Percentiles rank a stretch among this genome's conserved stretches.
Evolutionary conservation across 2,797 vertebrate species (phyloP).

Genomic region (Naso thynnoides): DNA sequence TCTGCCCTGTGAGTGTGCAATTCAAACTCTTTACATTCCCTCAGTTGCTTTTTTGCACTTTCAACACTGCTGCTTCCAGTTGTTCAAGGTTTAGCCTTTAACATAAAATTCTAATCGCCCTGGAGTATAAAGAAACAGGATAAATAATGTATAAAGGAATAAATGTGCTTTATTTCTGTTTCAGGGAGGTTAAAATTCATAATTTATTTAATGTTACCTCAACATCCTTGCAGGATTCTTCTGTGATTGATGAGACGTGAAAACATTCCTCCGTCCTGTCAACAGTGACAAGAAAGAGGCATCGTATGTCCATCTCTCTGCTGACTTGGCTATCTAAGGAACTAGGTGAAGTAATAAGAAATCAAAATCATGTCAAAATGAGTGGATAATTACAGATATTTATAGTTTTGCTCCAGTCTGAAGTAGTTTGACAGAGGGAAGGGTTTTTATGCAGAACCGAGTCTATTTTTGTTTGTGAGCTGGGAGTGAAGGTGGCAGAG

Average conservation of each 20-base stretch:
- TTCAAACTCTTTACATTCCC: background rate
- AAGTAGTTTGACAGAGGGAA: background rate
- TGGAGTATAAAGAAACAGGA: slow-evolving; percentile 14
- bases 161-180: slow-evolving; percentile 23
- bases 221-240: slow-evolving; percentile 6
- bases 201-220: slow-evolving; percentile 24
- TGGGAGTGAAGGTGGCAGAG: slow-evolving; percentile 20
- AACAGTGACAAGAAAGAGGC: background rate
- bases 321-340: background rate
- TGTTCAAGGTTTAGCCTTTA: slow-evolving; percentile 3
- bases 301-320: background rate
- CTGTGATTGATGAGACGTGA: slow-evolving; percentile 24
- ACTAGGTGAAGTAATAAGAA: background rate
- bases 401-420: background rate
- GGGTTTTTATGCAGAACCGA: background rate
- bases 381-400: slow-evolving; percentile 1
- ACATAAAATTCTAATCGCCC: background rate
- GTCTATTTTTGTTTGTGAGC: slow-evolving; percentile 27
- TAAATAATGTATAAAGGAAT: slow-evolving; percentile 38
- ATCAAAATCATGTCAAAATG: background rate
- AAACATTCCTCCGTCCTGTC: slow-evolving; percentile 9
- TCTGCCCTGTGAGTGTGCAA: background rate
- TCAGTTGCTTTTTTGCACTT: background rate
- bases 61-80: background rate
- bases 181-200: slow-evolving; percentile 27